Base-by-base conservation (phyloP, 2,113 vertebrate genomes). In the Hippoglossus stenolepis region DNA sequence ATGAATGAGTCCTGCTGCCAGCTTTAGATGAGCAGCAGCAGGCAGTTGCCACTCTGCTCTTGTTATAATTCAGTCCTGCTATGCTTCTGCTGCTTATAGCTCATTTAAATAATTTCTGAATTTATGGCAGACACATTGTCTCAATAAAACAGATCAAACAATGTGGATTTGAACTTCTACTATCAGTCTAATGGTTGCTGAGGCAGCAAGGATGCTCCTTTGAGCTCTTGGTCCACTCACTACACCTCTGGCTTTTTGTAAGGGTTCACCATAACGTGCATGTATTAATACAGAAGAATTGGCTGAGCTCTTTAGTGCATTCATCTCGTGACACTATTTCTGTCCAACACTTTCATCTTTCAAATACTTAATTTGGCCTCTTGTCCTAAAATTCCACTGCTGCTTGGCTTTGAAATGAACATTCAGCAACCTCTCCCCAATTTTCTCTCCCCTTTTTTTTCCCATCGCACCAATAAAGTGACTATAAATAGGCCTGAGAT, bases 11-110 rank as follows among this genome's bases (percentile, higher is more conserved):
- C n/a, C 10, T 59, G n/a, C 23, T 65, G 69, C 14, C 56, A 67
- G 43, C 53, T 77, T 79, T 47, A 70, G 66, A 69, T 77, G 12
- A 77, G 56, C 57, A 73, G 59, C 67, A 81, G 75, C 80, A 83
- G 83, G 70, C 14, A 47, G 70, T 70, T 79, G 60, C 72, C 47
- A 61, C 58, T 75, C 67, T 5, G 0, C 54, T 20, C 20, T 38
- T 62, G n/a, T 59, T 78, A 43, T 35, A 54, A 40, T 70, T 63
- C 56, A 63, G 26, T 56, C n/a, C 38, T 26, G 3, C 45, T 31
- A 5, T 5, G 53, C 20, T 75, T 63, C 69, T 21, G 9, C n/a
- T 59, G 43, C 20, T 38, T 1, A 63, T 31, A 40, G 14, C 17
- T 63, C 5, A 71, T 66, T 82, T 38, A 60, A 54, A 0, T 3